phyloP scores from a whole-genome alignment of 2,113 vertebrate species.

The Bos indicus region DNA sequence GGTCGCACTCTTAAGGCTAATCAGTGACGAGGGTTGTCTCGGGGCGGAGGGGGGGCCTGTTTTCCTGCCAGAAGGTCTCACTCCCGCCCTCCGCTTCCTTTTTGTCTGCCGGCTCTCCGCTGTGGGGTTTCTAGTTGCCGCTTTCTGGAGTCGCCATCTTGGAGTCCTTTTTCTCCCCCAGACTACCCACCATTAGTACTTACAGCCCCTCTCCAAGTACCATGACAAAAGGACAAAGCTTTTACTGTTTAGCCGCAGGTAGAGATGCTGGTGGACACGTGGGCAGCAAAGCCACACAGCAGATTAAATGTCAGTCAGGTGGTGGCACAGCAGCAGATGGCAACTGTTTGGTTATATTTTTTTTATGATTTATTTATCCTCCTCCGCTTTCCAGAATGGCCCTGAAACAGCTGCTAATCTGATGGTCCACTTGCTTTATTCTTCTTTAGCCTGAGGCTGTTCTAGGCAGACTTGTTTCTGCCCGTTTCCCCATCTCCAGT shows the following conservation, averaged over 20 bases:
- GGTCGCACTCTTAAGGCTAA: fast-evolving
- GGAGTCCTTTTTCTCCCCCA: neutral
- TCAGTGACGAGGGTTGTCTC: neutral
- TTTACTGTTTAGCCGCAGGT: neutral
- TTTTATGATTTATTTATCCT: neutral
- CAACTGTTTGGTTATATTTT: neutral
- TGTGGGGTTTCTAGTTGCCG: neutral
- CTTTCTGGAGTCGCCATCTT: neutral
- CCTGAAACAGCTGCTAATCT: neutral
- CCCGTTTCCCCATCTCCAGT: neutral
- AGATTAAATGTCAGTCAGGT: neutral
- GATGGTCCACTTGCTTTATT: neutral
- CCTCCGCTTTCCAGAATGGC: neutral
- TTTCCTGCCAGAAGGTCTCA: neutral
- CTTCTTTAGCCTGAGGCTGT: neutral
- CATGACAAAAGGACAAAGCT: neutral
- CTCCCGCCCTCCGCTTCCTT: fast-evolving
- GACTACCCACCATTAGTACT: neutral
- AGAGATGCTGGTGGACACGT: neutral
- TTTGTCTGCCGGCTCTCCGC: fast-evolving
- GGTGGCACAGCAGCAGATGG: neutral
- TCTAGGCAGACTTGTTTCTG: neutral
- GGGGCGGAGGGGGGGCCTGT: neutral
- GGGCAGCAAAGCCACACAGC: neutral
- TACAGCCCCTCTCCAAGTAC: neutral